Base-by-base conservation (phyloP, 2,888 invertebrate species). In the Tubulanus polymorphus region DNA sequence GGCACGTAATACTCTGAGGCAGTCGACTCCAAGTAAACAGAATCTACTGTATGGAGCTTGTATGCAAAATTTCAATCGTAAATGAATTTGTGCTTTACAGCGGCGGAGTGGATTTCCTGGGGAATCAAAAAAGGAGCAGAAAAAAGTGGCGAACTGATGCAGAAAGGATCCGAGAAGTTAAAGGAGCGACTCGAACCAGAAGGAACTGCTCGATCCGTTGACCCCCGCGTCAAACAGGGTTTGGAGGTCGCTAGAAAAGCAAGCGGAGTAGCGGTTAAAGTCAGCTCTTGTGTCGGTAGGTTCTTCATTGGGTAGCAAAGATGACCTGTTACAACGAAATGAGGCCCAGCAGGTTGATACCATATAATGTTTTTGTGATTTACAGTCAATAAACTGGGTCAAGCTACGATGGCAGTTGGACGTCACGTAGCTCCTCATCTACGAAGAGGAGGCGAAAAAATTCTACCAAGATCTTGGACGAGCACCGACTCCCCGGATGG, bases 391-490 rank as follows among this genome's bases (percentile, higher is more conserved):
- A 81, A 81, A 65, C 83, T 90, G 48, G 87, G 88, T 12, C 80
- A 81, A 15, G 87, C 87, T 1, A 88, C 89, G 2, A 78, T 85
- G 68, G 83, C 84, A 0, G 75, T 89, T 29, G 89, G 88, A 0
- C 81, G 82, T 51, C 84, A 82, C 63, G 70, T 88, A 55, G 88
- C 88, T 1, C 88, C 88, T 0, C 87, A 87, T 63, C 81, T 88
- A 3, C 84, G 86, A 61, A 82, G 81, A 62, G 85, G 86, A 51
- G 86, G 87, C 0, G 83, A 86, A 0, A 81, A 80, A 56, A 65
- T 86, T 8, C 71, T 87, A 12, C 82, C 84, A 12, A 82, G 81
- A 52, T 83, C 84, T 57, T 81, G 83, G 56, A 83, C 84, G 67
- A 81, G 55, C 27, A 45, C 55, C 50, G 85, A 86, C 1, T 79